Base-by-base conservation (phyloP, 1,140 invertebrate genomes). In the Dufourea novaeangliae region DNA sequence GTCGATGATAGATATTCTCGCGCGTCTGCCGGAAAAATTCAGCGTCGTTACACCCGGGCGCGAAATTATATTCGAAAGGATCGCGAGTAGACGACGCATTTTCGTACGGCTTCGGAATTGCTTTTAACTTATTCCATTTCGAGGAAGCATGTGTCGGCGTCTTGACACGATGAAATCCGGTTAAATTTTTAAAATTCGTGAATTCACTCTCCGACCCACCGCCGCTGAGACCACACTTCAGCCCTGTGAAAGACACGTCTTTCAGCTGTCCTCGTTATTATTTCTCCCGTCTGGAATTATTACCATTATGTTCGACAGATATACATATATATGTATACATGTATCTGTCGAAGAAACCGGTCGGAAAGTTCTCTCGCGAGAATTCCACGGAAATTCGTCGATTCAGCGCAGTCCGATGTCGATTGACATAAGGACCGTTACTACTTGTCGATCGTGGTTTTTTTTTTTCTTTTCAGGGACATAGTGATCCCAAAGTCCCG, bases 401-500 rank as follows among this genome's bases (percentile, higher is more conserved):
- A 46, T n/a, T n/a, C 1, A 11, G 44, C 7, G n/a, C 46, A 11
- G n/a, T 6, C 7, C n/a, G 46, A 20, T 8, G 10, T 14, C 14
- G 17, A 37, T 37, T 5, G 8, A 37, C 34, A 5, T 37, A 3
- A 8, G 6, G 34, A 8, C 7, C 12, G 10, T 52, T 29, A 39
- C 32, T 50, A 27, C 37, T 78, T 50, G 50, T 11, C n/a, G 46
- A 41, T 56, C n/a, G n/a, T n/a, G n/a, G n/a, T n/a, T n/a, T n/a
- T n/a, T n/a, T 72, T n/a, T 50, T 32, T 10, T 75, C 63, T n/a
- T 83, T 78, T 67, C 88, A 95, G 95, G 59, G 95, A 95, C 86
- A 93, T 95, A 79, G 94, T 96, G 54, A 94, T 96, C 79, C 94
- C 95, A 7, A 96, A 95, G 91, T 94, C 94, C 27, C 94, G 94